These are phyloP conservation scores for Oreochromis niloticus DNA, from an alignment of 2,113 vertebrate species.

Conservation along the genomic window DNA sequence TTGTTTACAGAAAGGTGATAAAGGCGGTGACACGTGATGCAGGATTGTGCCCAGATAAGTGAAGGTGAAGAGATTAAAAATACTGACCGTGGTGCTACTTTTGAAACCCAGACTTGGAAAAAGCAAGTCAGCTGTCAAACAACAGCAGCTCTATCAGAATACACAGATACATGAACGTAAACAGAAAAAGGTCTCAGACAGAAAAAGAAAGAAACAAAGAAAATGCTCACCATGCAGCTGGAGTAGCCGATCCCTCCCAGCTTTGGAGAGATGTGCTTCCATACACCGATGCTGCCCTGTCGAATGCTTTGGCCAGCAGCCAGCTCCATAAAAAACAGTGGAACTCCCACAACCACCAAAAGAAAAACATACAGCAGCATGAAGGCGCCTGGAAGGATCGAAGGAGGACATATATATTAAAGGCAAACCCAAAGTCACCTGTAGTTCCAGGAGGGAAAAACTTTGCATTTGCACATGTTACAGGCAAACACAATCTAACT, in stretches of 20 bases:
- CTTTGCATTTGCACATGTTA: not conserved
- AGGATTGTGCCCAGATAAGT: not conserved
- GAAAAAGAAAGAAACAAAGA: not conserved
- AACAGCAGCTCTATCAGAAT: not conserved
- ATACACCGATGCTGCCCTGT: slow-evolving; percentile 76
- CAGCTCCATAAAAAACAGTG: slow-evolving; percentile 82
- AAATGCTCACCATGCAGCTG: slow-evolving; percentile 76
- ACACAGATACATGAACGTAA: not conserved
- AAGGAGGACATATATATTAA: not conserved
- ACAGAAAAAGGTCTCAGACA: not conserved
- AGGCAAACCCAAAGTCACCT: not conserved
- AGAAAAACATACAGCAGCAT: slow-evolving; percentile 74
- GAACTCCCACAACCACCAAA: slow-evolving; percentile 70
- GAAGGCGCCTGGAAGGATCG: slow-evolving; percentile 62
- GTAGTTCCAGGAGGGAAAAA: not conserved
- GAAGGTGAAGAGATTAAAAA: not conserved
- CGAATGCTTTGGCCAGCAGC: slow-evolving; percentile 77
- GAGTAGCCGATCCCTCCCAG: slow-evolving; percentile 78
- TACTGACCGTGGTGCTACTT: not conserved
- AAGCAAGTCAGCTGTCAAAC: not conserved
- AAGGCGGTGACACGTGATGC: not conserved
- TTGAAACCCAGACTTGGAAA: not conserved
- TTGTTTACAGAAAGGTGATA: not conserved
- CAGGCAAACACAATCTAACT: not conserved
- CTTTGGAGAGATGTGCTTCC: slow-evolving; percentile 79